Conservation (phyloP, 2,888 invertebrate genomes). For the Pocota personata region DNA sequence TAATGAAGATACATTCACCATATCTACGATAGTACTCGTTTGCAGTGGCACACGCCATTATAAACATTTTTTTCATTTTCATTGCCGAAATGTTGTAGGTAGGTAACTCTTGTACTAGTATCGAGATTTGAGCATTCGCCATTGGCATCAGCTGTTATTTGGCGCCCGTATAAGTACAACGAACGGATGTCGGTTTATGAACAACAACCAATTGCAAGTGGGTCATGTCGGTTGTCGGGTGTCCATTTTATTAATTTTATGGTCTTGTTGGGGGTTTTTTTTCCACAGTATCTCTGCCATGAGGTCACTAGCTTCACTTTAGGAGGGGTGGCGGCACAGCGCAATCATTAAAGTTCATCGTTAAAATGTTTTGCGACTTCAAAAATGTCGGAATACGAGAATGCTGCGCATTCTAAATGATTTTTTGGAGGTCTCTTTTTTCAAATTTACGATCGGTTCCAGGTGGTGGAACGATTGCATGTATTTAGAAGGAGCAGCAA, state of each 20-base stretch:
- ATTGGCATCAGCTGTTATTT: not conserved
- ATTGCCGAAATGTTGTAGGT: conserved; percentile 8
- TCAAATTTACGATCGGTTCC: conserved; percentile 6
- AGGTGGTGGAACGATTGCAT: not conserved
- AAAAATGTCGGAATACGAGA: too few relatives aligned
- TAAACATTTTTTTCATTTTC: conserved; percentile 39
- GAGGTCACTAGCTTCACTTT: not conserved
- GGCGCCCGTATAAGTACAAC: not conserved
- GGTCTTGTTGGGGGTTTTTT: not conserved
- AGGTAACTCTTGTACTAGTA: not conserved
- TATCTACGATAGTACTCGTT: not conserved
- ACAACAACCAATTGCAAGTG: conserved; percentile 40
- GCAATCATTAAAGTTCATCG: not conserved
- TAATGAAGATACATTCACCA: not conserved
- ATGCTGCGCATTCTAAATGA: not conserved
- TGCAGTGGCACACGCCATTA: conserved; percentile 42
- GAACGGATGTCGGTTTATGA: not conserved
- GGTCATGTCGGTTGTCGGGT: conserved; percentile 37
- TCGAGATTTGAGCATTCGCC: not conserved
- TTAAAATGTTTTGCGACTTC: not conserved
- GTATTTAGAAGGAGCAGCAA: not conserved
- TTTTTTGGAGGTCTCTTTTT: not conserved
- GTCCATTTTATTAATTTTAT: not conserved
- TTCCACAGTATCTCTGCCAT: not conserved
- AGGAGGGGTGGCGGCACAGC: not conserved